These are phyloP conservation scores for Bombus confusus DNA, from an alignment of 1,140 invertebrate genomes.

Conservation along the genomic window DNA sequence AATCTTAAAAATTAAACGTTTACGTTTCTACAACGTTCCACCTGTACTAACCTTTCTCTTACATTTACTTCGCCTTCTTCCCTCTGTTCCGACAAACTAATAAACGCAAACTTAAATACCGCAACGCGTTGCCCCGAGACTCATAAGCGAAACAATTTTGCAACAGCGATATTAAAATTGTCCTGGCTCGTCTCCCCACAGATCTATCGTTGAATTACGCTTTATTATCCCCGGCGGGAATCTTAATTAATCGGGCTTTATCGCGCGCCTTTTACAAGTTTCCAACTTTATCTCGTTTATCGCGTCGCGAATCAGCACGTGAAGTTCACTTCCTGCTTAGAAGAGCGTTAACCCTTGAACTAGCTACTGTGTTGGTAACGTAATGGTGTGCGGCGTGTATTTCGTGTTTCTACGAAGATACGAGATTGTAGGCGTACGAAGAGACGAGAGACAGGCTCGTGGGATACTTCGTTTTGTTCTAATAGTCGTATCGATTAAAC, in stretches of 20 bases:
- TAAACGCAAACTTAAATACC: no score
- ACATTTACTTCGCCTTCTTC: no score
- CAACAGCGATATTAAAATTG: background rate
- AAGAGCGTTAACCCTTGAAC: slow-evolving; percentile 30
- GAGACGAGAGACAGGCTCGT: background rate
- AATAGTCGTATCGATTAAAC: slow-evolving; percentile 34
- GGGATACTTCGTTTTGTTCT: slow-evolving; percentile 16
- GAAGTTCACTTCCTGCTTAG: slow-evolving; percentile 23
- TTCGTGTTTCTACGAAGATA: background rate
- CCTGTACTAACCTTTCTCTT: no score
- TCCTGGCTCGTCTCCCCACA: background rate
- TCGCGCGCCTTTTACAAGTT: slow-evolving; percentile 8
- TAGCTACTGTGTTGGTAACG: background rate
- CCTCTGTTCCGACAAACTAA: no score
- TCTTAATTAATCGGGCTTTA: slow-evolving; percentile 30
- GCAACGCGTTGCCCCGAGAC: no score
- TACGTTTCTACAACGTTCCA: no score
- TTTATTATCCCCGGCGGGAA: background rate
- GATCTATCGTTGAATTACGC: background rate
- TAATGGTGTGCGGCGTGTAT: no score
- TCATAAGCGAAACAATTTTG: background rate
- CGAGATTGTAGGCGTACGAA: background rate
- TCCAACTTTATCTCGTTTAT: slow-evolving; percentile 24
- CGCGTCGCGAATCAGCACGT: slow-evolving; percentile 13
- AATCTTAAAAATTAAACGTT: no score